Evolutionary conservation across 2,888 invertebrate genomes (phyloP).

Genomic region (Cerastoderma edule): DNA sequence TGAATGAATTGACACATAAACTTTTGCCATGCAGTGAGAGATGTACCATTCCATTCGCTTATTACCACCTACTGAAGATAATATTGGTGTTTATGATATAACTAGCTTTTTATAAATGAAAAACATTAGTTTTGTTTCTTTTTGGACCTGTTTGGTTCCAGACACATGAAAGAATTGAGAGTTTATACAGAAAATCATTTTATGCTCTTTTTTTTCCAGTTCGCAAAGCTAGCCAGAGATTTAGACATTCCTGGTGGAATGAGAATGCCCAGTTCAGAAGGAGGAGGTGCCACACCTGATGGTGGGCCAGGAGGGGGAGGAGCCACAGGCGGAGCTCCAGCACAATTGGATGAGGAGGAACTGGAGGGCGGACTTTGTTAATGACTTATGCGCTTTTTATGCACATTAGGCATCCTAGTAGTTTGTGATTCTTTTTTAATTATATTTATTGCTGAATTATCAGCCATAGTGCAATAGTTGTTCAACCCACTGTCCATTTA

Average conservation of each 20-base stretch:
- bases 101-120: too few species aligned
- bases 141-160: too few species aligned
- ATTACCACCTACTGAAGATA: too few species aligned
- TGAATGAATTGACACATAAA: too few species aligned
- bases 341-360: conserved; percentile 66
- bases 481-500: too few species aligned
- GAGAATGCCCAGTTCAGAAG: conserved; percentile 26
- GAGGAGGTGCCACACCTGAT: conserved; percentile 24
- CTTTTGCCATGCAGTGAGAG: too few species aligned
- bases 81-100: too few species aligned
- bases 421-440: not conserved
- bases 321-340: conserved; percentile 38
- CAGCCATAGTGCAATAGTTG: too few species aligned
- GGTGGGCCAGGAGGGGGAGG: conserved; percentile 30
- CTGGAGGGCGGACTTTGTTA: conserved; percentile 58
- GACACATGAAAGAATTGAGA: not conserved
- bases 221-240: conserved; percentile 80
- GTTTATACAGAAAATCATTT: too few species aligned
- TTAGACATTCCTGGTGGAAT: conserved; percentile 76
- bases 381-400: conserved; percentile 18
- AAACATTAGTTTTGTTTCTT: too few species aligned
- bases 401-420: not conserved
- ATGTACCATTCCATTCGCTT: too few species aligned
- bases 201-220: conserved; percentile 71
- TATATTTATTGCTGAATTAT: not conserved